phyloP scores from a whole-genome alignment of 2,888 invertebrate genomes.

The Embidobia sp. region DNA sequence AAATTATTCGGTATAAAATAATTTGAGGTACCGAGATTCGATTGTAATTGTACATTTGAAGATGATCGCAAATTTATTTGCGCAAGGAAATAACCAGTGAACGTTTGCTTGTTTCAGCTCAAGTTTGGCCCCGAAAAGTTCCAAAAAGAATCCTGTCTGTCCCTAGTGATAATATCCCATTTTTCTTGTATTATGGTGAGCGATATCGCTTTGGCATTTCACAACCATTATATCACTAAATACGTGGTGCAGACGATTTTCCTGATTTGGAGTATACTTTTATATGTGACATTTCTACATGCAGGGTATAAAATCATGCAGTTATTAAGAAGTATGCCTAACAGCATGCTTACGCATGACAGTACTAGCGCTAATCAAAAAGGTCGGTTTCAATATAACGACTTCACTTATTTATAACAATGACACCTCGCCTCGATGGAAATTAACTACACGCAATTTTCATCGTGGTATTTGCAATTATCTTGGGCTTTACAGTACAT shows the following conservation, averaged over 20 bases:
- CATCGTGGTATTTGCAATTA: too few relatives aligned
- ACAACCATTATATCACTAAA: constrained; percentile 81
- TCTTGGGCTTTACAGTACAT: too few relatives aligned
- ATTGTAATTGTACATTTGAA: too few relatives aligned
- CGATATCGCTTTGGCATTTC: constrained; percentile 82
- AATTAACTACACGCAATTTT: too few relatives aligned
- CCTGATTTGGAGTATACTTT: constrained; percentile 83
- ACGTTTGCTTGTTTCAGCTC: constrained; percentile 75
- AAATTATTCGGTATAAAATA: too few relatives aligned
- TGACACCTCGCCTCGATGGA: too few relatives aligned
- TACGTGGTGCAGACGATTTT: constrained; percentile 83
- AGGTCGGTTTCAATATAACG: constrained; percentile 79
- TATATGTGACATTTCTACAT: constrained; percentile 83
- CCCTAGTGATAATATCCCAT: constrained; percentile 83
- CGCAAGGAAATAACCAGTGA: too few relatives aligned
- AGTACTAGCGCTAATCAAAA: constrained; percentile 79
- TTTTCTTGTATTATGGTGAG: constrained; percentile 82
- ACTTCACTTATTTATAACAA: too few relatives aligned
- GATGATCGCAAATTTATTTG: too few relatives aligned
- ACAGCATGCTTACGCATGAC: constrained; percentile 79
- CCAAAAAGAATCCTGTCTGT: constrained; percentile 82
- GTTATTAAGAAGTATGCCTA: constrained; percentile 81
- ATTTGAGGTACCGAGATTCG: too few relatives aligned
- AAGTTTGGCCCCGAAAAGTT: constrained; percentile 82
- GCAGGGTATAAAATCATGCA: constrained; percentile 82